These are phyloP conservation scores for Pituophis catenifer DNA, from an alignment of 2,113 vertebrate species.

Conservation along the genomic window DNA sequence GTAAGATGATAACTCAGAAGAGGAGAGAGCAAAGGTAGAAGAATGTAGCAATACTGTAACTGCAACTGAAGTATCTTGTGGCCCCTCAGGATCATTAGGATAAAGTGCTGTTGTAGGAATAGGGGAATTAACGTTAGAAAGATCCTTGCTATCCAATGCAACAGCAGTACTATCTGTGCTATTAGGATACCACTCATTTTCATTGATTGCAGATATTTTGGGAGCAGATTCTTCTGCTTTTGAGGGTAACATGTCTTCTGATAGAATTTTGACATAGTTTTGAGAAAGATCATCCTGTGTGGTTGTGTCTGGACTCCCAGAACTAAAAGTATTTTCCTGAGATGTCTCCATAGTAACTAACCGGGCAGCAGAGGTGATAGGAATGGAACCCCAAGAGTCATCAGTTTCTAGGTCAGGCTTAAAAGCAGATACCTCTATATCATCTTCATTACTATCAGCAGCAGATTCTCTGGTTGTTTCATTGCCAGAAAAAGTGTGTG, in stretches of 20 bases:
- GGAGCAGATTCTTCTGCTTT: slow-evolving; percentile 52
- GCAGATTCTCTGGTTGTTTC: slow-evolving; percentile 61
- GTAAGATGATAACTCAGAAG: slow-evolving; percentile 67
- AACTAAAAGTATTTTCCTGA: slow-evolving; percentile 60
- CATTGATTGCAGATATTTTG: slow-evolving; percentile 40
- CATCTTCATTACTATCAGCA: slow-evolving; percentile 59
- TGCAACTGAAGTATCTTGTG: slow-evolving; percentile 49
- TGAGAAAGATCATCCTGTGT: slow-evolving; percentile 49
- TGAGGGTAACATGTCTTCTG: slow-evolving; percentile 55
- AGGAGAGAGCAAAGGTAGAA: slow-evolving; percentile 69
- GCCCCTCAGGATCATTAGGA: slow-evolving; percentile 49
- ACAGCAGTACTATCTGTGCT: slow-evolving; percentile 39
- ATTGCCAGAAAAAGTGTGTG: slow-evolving; percentile 56
- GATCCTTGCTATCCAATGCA: slow-evolving; percentile 34
- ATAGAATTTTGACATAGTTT: slow-evolving; percentile 51
- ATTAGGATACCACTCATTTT: slow-evolving; percentile 45
- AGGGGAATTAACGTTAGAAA: slow-evolving; percentile 55
- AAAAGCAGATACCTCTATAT: slow-evolving; percentile 59
- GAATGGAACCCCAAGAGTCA: slow-evolving; percentile 63
- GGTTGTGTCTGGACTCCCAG: slow-evolving; percentile 58
- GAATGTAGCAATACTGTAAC: slow-evolving; percentile 65
- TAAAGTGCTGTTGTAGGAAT: slow-evolving; percentile 54
- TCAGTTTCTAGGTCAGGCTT: slow-evolving; percentile 56
- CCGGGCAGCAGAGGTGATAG: slow-evolving; percentile 52
- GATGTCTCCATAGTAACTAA: slow-evolving; percentile 54